Base-by-base conservation (phyloP, 1,140 invertebrate genomes). In the Drosophila sp. region DNA sequence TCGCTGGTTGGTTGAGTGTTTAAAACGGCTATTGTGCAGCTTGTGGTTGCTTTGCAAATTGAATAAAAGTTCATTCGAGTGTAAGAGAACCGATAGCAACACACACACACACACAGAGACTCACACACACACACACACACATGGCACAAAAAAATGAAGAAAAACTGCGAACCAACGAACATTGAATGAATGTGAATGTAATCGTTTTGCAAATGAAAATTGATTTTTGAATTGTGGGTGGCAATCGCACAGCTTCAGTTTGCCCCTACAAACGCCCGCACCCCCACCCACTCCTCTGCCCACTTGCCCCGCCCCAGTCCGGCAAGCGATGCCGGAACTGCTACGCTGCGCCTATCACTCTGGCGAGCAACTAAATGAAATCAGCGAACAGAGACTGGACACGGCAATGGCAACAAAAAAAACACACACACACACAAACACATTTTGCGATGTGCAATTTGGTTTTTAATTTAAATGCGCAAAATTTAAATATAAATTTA, bases 51-150 rank as follows among this genome's bases (percentile, higher is more conserved):
- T 89, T 87, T 87, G 84, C 84, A 87, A 87, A 87, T 87, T 87
- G 84, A 87, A 87, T 87, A 89, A 89, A 90, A 91, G 89, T 90
- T 80, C 87, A 91, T 79, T 90, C 81, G 82, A 91, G 87, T 91
- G 87, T 90, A 87, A 90, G 79, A 66, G 78, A 90, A 81, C 80
- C 87, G 87, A 90, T 90, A 90, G 87, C 89, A 78, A 78, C 68
- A 38, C 63, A 77, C 40, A 71, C 75, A 71, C 33, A 30, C 41
- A 55, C 41, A 56, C 47, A 61, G 17, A 17, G 17, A 17, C 17
- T 17, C 35, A 68, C 33, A 63, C 61, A 76, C 66, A 79, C 64
- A 69, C 76, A 80, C 72, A 73, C 57, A 60, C 64, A 23, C 40
- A 47, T 17, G 61, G 27, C 64, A 40, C 35, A 50, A 41, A 50